Conservation (phyloP, 2,888 invertebrate species). For the Molorchus minor region DNA sequence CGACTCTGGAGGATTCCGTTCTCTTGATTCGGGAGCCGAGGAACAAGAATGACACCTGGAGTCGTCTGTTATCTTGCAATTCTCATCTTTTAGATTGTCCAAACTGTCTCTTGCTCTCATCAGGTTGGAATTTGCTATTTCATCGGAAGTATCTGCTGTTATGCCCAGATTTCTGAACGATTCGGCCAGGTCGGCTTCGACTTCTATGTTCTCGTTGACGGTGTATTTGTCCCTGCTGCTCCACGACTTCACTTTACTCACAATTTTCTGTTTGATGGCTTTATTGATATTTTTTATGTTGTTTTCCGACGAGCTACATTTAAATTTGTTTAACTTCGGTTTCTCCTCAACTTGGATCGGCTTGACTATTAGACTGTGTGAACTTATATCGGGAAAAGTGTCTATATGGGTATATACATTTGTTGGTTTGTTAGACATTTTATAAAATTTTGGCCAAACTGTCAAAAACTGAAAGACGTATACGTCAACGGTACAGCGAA, state of each 20-base stretch:
- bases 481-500: not conserved
- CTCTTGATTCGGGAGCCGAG: conserved; percentile 20
- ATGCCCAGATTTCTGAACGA: conserved; percentile 26
- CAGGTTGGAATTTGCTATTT: conserved; percentile 40
- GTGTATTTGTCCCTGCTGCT: conserved; percentile 40
- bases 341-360: conserved; percentile 37
- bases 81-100: conserved; percentile 52
- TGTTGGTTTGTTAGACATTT: conserved; percentile 45
- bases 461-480: conserved; percentile 11
- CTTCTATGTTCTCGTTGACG: conserved; percentile 33
- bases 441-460: conserved; percentile 38
- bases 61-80: conserved; percentile 38
- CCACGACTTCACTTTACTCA: conserved; percentile 47
- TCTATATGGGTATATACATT: conserved; percentile 33
- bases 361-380: conserved; percentile 36
- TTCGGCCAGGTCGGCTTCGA: conserved; percentile 39
- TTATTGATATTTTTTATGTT: conserved; percentile 40
- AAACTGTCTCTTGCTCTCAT: conserved; percentile 55
- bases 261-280: conserved; percentile 42
- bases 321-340: conserved; percentile 40
- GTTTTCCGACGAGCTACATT: conserved; percentile 47
- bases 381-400: conserved; percentile 23
- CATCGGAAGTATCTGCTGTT: conserved; percentile 2
- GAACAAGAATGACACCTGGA: conserved; percentile 27
- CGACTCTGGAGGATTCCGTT: conserved; percentile 38